phyloP scores from a whole-genome alignment of 1,140 invertebrate genomes.

The Teleopsis dalmanni region DNA sequence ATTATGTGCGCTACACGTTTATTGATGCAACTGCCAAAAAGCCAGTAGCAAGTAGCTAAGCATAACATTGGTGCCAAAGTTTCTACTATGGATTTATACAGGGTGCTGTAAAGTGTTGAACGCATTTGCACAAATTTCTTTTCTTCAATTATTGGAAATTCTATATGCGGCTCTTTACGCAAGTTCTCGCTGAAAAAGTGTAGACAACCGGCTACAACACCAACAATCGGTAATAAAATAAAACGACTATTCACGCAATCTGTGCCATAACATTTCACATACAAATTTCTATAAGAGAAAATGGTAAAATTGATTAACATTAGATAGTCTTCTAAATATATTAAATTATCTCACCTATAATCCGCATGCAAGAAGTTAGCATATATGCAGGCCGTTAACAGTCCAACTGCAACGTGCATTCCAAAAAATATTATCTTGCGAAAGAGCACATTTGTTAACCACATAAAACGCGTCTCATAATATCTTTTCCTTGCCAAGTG shows the following conservation, averaged over 20 bases:
- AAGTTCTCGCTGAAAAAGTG: constrained; percentile 55
- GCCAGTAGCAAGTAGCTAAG: constrained; percentile 42
- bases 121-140: constrained; percentile 58
- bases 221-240: constrained; percentile 56
- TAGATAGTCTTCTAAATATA: background rate
- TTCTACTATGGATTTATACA: constrained; percentile 51
- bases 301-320: background rate
- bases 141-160: constrained; percentile 61
- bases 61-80: constrained; percentile 55
- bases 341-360: constrained; percentile 37
- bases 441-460: constrained; percentile 27
- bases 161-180: constrained; percentile 49
- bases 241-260: constrained; percentile 50
- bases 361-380: constrained; percentile 47
- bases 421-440: constrained; percentile 40
- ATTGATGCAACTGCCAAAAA: constrained; percentile 18
- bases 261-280: constrained; percentile 23
- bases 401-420: constrained; percentile 50
- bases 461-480: constrained; percentile 49
- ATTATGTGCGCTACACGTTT: constrained; percentile 19
- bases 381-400: constrained; percentile 51
- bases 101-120: constrained; percentile 47
- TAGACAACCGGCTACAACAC: constrained; percentile 61
- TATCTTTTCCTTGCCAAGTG: constrained; percentile 48
- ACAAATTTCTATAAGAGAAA: constrained; percentile 17